Conservation (phyloP, 2,113 vertebrate genomes). For the Sturnus vulgaris region DNA sequence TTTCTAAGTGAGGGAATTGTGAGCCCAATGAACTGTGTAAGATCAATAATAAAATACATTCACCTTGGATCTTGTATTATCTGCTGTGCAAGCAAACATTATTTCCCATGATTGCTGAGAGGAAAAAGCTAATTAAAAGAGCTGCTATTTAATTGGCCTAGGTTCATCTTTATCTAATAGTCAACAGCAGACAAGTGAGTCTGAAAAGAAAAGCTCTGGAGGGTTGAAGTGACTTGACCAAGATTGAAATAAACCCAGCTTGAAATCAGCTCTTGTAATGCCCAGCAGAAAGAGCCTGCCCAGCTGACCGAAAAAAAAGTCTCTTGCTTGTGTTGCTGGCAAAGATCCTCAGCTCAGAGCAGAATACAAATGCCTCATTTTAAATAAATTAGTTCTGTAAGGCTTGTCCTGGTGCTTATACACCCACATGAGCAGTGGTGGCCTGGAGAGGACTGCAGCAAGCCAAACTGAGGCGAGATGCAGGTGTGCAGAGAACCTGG, state of each 20-base stretch:
- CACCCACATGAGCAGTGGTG: background rate
- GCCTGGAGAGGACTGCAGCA: background rate
- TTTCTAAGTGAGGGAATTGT: background rate
- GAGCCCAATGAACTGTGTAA: background rate
- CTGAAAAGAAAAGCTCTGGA: slow-evolving; percentile 13
- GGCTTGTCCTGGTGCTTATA: background rate
- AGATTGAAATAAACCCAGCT: background rate
- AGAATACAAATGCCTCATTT: background rate
- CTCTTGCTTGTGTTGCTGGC: background rate
- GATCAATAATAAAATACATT: slow-evolving; percentile 1
- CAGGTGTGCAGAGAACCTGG: background rate
- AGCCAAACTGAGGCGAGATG: background rate
- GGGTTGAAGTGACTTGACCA: background rate
- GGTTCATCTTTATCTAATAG: slow-evolving; percentile 22
- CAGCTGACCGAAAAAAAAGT: background rate
- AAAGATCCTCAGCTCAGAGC: background rate
- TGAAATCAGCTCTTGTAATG: background rate
- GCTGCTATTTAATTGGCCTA: slow-evolving; percentile 15
- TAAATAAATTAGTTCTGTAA: background rate
- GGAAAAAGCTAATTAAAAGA: slow-evolving; percentile 45
- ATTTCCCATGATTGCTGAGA: slow-evolving; percentile 12
- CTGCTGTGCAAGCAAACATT: slow-evolving; percentile 15
- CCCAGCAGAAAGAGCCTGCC: background rate
- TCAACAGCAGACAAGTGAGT: background rate
- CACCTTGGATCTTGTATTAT: slow-evolving; percentile 3